phyloP scores from a whole-genome alignment of 2,888 invertebrate species.

The Leptinotarsa juncta region DNA sequence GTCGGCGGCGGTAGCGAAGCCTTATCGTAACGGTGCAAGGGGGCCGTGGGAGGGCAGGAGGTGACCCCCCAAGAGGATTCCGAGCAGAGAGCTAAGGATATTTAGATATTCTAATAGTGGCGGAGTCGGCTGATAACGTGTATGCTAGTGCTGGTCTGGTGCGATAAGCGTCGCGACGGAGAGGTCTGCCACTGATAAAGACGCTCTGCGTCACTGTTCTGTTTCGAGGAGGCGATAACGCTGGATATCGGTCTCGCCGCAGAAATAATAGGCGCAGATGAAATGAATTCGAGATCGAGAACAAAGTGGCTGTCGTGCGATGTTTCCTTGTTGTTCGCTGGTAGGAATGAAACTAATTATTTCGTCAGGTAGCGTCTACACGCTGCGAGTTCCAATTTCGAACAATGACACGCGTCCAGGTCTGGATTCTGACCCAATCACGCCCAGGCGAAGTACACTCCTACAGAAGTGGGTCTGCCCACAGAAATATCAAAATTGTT shows the following conservation, averaged over 20 bases:
- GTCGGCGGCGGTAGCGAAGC: slow-evolving; percentile 56
- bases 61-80: slow-evolving; percentile 56
- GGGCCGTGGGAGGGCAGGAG: slow-evolving; percentile 47
- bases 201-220: slow-evolving; percentile 64
- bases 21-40: slow-evolving; percentile 64
- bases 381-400: background rate
- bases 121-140: slow-evolving; percentile 65
- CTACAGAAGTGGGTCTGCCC: too few relatives aligned
- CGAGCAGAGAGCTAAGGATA: slow-evolving; percentile 60
- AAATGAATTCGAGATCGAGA: slow-evolving; percentile 29
- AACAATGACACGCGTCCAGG: background rate
- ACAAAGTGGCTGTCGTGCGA: slow-evolving; percentile 28
- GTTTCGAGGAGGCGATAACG: slow-evolving; percentile 59
- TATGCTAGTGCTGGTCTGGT: slow-evolving; percentile 64
- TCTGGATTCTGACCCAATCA: too few relatives aligned
- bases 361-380: slow-evolving; percentile 13
- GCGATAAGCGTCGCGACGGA: slow-evolving; percentile 64
- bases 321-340: slow-evolving; percentile 14
- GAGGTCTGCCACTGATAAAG: slow-evolving; percentile 65
- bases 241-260: slow-evolving; percentile 60
- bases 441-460: too few relatives aligned
- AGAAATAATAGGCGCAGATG: slow-evolving; percentile 60
- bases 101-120: slow-evolving; percentile 68
- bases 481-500: too few relatives aligned
- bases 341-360: slow-evolving; percentile 21